Evolutionary conservation across 37 sponge, comb jelly and placozoan genomes (phyloP).

Genomic region (Beroe ovata): DNA sequence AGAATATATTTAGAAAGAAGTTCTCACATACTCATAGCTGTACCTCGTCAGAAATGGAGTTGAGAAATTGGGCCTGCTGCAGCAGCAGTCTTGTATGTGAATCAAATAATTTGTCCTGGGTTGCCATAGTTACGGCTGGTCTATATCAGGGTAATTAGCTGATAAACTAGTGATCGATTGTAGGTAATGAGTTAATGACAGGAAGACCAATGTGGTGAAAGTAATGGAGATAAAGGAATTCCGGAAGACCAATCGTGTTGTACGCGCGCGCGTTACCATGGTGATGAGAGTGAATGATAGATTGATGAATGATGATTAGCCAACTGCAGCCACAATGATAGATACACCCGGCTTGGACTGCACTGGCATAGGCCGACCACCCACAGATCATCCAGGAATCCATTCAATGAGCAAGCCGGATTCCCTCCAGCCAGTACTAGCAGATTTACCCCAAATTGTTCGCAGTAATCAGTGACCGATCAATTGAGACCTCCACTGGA

Average conservation of each 20-base stretch:
- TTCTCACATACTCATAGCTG: too few species aligned
- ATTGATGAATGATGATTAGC: neutral
- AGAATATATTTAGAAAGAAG: too few species aligned
- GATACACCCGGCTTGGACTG: too few species aligned
- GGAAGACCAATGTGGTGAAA: neutral
- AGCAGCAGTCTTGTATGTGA: neutral
- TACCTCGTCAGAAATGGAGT: neutral
- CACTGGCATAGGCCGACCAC: too few species aligned
- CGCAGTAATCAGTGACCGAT: too few species aligned
- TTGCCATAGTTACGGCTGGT: conserved; percentile 30
- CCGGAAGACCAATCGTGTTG: neutral
- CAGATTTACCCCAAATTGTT: too few species aligned
- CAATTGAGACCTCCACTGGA: too few species aligned
- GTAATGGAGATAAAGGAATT: neutral
- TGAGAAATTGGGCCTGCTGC: conserved; percentile 1
- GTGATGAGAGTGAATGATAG: neutral
- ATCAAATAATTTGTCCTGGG: conserved; percentile 47
- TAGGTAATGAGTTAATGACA: neutral
- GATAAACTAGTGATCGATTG: conserved; percentile 24
- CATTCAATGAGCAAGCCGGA: too few species aligned
- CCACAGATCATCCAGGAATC: too few species aligned
- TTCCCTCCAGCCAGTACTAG: too few species aligned
- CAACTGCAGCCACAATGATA: neutral
- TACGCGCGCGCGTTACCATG: neutral
- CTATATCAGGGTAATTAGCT: conserved; percentile 37